Evolutionary conservation across 2,113 vertebrate genomes (phyloP).

Genomic region (Beaufortia kweichowensis): DNA sequence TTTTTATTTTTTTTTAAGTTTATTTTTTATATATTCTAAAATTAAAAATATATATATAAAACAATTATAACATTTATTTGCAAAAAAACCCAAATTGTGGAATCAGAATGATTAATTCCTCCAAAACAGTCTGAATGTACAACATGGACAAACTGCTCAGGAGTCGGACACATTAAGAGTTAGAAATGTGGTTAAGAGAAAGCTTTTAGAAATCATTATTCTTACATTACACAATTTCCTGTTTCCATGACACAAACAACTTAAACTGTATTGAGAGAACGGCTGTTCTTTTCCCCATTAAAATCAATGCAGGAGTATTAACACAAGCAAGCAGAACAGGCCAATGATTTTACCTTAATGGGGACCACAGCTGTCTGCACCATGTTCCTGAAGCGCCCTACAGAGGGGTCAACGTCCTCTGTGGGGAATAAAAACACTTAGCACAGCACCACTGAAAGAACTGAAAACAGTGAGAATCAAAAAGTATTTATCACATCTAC

Average conservation of each 20-base stretch:
- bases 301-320: conserved; percentile 5
- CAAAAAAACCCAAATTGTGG: no score
- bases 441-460: background rate
- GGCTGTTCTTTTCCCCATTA: background rate
- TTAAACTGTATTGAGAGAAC: background rate
- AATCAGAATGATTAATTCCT: no score
- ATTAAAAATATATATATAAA: no score
- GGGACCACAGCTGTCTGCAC: conserved; percentile 88
- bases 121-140: no score
- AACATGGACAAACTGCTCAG: background rate
- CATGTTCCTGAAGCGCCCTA: conserved; percentile 90
- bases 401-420: conserved; percentile 90
- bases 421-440: conserved; percentile 49
- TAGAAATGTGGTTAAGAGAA: background rate
- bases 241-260: background rate
- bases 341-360: conserved; percentile 77
- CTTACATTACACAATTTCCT: conserved; percentile 2
- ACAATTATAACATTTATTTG: no score
- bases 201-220: conserved; percentile 26
- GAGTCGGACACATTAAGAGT: background rate
- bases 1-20: no score
- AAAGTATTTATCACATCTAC: no score
- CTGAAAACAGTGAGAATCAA: background rate
- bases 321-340: background rate
- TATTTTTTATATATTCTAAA: no score